Percentiles rank a stretch among this genome's conserved stretches.
Conservation (phyloP, 2,888 invertebrate species). For the Volucella zonaria region DNA sequence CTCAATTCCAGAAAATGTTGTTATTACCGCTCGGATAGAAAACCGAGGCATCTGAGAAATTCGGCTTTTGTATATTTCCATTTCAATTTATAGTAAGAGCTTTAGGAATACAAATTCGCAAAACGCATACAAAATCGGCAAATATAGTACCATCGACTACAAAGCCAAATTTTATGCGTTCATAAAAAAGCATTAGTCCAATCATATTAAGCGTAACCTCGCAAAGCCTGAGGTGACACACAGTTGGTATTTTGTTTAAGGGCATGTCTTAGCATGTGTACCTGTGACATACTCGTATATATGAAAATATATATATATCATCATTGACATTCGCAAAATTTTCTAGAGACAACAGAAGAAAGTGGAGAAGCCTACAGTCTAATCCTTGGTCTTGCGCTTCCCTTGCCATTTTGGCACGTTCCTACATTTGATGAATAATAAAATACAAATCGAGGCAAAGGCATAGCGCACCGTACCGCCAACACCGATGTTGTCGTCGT, state of each 20-base stretch:
- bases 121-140: no score
- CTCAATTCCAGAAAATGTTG: no score
- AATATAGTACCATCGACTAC: not conserved
- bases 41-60: no score
- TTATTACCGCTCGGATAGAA: no score
- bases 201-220: slow-evolving; percentile 1
- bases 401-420: slow-evolving; percentile 26
- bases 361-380: slow-evolving; percentile 8
- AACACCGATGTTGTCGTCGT: slow-evolving; percentile 15
- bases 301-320: no score
- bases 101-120: no score
- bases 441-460: slow-evolving; percentile 43
- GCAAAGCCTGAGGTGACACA: not conserved
- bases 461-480: not conserved
- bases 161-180: not conserved
- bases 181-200: not conserved
- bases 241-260: not conserved
- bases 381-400: not conserved
- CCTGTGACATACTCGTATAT: no score
- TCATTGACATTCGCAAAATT: not conserved
- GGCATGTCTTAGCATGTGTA: not conserved
- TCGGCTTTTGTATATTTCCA: no score
- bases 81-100: no score
- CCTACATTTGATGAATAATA: slow-evolving; percentile 54
- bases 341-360: slow-evolving; percentile 9